Percentiles rank a stretch among this genome's conserved stretches.
Evolutionary conservation across 1,140 invertebrate genomes (phyloP).

Genomic region (Scaptomyza hsui): DNA sequence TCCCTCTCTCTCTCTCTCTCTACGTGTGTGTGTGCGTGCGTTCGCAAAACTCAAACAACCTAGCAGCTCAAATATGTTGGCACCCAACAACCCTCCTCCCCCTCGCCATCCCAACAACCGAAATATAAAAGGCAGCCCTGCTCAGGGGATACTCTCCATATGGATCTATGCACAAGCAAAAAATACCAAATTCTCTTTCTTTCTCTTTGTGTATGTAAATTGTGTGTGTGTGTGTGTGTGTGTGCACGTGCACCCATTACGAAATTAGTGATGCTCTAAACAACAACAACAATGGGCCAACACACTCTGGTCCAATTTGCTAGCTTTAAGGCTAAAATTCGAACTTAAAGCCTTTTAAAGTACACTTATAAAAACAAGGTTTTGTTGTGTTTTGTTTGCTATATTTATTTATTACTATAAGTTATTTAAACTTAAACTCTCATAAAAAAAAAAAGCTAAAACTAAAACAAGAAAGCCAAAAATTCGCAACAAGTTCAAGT

Average conservation of each 20-base stretch:
- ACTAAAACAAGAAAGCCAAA: too few relatives aligned
- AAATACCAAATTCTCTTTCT: conserved; percentile 15
- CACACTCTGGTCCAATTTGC: not conserved
- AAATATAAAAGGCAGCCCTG: not conserved
- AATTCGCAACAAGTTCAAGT: conserved; percentile 1
- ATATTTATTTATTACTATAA: too few relatives aligned
- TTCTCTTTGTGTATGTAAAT: not conserved
- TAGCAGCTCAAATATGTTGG: not conserved
- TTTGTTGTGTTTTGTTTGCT: too few relatives aligned
- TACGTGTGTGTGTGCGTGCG: conserved; percentile 1
- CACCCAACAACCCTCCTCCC: not conserved
- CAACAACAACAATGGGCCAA: conserved; percentile 27
- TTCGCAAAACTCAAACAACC: not conserved
- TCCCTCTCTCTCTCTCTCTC: not conserved
- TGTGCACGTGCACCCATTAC: conserved; percentile 28
- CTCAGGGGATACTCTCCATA: conserved; percentile 24
- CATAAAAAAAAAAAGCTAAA: too few relatives aligned
- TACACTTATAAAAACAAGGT: not conserved
- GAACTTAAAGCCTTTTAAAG: not conserved
- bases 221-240: conserved; percentile 10
- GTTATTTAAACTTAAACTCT: too few relatives aligned
- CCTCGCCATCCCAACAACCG: too few relatives aligned
- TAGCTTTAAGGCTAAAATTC: not conserved
- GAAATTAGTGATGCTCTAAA: conserved; percentile 35
- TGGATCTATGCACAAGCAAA: conserved; percentile 13